Conservation (phyloP, 2,888 invertebrate species). For the Amiota mariae region DNA sequence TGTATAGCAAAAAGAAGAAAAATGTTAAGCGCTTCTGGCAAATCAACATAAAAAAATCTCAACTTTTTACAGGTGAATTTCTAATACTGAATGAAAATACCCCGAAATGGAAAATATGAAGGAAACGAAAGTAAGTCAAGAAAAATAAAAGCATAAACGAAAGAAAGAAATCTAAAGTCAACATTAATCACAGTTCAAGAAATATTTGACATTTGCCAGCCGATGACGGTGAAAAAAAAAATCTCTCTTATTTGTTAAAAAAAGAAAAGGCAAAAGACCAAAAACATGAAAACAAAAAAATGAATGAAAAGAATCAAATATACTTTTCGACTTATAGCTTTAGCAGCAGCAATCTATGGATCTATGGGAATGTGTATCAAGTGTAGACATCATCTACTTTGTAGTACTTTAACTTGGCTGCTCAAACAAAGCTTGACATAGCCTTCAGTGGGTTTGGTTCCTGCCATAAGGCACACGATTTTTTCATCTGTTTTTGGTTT, state of each 20-base stretch:
- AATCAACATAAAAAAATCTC: constrained; percentile 8
- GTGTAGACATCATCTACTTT: constrained; percentile 22
- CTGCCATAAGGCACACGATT: background rate
- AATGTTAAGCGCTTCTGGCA: background rate
- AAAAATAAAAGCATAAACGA: constrained; percentile 46
- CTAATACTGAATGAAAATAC: constrained; percentile 41
- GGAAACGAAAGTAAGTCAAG: background rate
- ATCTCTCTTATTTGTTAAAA: constrained; percentile 20
- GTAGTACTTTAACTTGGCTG: background rate
- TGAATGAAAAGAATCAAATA: background rate
- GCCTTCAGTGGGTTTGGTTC: background rate
- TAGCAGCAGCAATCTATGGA: background rate
- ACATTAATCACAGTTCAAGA: constrained; percentile 69
- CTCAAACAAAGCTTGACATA: background rate
- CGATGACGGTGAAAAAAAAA: constrained; percentile 20
- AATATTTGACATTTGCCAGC: constrained; percentile 65
- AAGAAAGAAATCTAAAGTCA: constrained; percentile 46
- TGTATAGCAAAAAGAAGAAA: background rate
- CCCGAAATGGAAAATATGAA: background rate
- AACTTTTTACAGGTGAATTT: constrained; percentile 54
- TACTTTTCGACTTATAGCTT: constrained; percentile 18
- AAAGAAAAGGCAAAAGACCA: background rate
- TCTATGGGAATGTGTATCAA: background rate
- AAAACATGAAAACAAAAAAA: no score
- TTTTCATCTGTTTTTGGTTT: background rate